A percentile compares a stretch with the other conserved stretches of the same genome.
phyloP scores from a whole-genome alignment of 2,797 vertebrate genomes.

The Acanthurus tractus region DNA sequence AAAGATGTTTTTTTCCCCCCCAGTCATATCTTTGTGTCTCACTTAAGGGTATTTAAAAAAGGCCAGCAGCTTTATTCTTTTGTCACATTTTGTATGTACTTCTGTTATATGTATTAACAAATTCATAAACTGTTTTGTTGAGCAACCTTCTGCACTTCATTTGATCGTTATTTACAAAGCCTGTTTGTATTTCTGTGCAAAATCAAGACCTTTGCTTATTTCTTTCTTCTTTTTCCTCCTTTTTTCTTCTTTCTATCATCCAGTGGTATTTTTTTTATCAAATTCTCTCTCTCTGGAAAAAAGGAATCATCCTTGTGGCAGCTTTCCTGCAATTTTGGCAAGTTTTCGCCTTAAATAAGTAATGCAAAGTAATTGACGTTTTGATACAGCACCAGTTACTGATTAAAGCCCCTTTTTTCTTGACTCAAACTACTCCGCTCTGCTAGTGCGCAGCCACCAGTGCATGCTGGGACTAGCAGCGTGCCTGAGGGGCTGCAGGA shows the following conservation, averaged over 20 bases:
- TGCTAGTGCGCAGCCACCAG: conserved; percentile 62
- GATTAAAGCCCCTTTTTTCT: conserved; percentile 10
- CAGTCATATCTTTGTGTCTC: conserved; percentile 60
- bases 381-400: not conserved
- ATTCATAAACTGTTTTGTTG: conserved; percentile 78
- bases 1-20: conserved; percentile 31
- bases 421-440: conserved; percentile 26
- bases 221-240: too few species aligned
- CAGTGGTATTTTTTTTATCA: not conserved
- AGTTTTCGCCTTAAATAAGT: not conserved
- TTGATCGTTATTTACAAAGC: not conserved
- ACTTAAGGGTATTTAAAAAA: conserved; percentile 77
- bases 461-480: conserved; percentile 78
- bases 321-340: not conserved
- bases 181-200: not conserved
- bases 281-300: not conserved
- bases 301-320: not conserved
- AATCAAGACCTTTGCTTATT: not conserved
- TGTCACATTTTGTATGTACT: conserved; percentile 65
- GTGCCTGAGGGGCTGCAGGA: conserved; percentile 73
- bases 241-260: not conserved
- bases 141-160: conserved; percentile 43
- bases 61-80: conserved; percentile 73
- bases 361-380: not conserved
- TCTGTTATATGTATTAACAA: conserved; percentile 79